Percentiles rank a stretch among this genome's conserved stretches.
These are phyloP conservation scores for Lates calcarifer DNA, from an alignment of 2,113 vertebrate species.

Conservation along the genomic window DNA sequence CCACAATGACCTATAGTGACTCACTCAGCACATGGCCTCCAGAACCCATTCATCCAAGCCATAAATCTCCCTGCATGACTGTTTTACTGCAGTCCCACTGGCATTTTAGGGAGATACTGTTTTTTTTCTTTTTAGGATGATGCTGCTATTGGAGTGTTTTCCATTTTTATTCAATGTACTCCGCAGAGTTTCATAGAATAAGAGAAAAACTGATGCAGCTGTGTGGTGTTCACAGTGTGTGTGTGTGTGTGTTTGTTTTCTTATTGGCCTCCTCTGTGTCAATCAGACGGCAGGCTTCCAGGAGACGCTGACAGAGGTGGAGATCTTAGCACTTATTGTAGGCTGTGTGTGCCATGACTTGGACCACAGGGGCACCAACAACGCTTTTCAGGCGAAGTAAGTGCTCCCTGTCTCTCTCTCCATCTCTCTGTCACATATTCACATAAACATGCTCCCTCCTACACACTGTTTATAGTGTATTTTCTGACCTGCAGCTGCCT, in stretches of 20 bases:
- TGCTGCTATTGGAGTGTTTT: slow-evolving; percentile 46
- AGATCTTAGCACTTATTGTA: slow-evolving; percentile 97
- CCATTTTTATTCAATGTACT: slow-evolving; percentile 53
- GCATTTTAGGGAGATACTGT: slow-evolving; percentile 48
- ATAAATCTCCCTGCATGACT: slow-evolving; percentile 64
- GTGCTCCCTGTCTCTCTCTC: slow-evolving; percentile 62
- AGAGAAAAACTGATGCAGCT: slow-evolving; percentile 6
- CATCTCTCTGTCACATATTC: background rate
- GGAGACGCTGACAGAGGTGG: slow-evolving; percentile 95
- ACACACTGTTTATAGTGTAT: slow-evolving; percentile 41
- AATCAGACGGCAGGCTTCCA: slow-evolving; percentile 94
- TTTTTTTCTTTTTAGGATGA: slow-evolving; percentile 44
- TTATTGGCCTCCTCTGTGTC: slow-evolving; percentile 45
- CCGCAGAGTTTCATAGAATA: slow-evolving; percentile 31
- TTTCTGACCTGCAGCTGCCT: slow-evolving; percentile 66
- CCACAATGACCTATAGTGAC: slow-evolving; percentile 70
- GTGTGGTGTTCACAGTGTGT: background rate
- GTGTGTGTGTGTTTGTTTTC: slow-evolving; percentile 35
- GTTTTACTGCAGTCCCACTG: slow-evolving; percentile 60
- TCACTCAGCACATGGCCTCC: slow-evolving; percentile 71
- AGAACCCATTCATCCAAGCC: slow-evolving; percentile 61
- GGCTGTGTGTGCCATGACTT: slow-evolving; percentile 99
- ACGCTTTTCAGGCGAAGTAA: slow-evolving; percentile 99
- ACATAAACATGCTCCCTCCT: slow-evolving; percentile 34
- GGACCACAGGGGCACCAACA: slow-evolving; percentile 99